Evolutionary conservation across 2,888 invertebrate species (phyloP).

Genomic region (Diaphora mendica): DNA sequence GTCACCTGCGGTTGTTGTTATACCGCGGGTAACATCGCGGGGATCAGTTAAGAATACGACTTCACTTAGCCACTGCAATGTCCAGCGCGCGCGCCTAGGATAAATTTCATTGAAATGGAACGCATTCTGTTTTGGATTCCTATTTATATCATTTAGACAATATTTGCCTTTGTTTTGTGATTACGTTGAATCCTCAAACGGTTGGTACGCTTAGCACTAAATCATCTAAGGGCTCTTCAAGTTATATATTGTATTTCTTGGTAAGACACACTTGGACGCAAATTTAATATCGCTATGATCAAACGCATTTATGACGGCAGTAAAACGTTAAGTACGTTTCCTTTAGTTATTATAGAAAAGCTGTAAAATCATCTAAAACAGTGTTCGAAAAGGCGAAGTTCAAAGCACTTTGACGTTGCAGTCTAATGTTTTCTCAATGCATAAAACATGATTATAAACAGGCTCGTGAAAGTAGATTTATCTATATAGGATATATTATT

Average conservation of each 20-base stretch:
- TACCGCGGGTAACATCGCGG: too few relatives aligned
- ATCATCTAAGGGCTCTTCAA: slow-evolving; percentile 61
- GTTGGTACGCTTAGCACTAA: slow-evolving; percentile 59
- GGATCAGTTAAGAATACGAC: too few relatives aligned
- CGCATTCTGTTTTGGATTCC: slow-evolving; percentile 40
- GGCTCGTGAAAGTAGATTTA: slow-evolving; percentile 20
- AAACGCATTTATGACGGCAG: slow-evolving; percentile 68
- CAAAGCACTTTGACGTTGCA: slow-evolving; percentile 23
- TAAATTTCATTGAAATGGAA: slow-evolving; percentile 35
- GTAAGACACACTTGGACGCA: slow-evolving; percentile 56
- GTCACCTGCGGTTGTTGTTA: too few relatives aligned
- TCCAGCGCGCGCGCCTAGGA: too few relatives aligned
- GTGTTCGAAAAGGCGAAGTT: slow-evolving; percentile 23
- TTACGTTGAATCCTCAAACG: slow-evolving; percentile 37
- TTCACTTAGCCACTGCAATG: too few relatives aligned
- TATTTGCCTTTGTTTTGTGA: slow-evolving; percentile 29
- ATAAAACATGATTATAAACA: slow-evolving; percentile 16
- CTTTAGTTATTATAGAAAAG: slow-evolving; percentile 48
- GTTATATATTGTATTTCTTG: slow-evolving; percentile 73
- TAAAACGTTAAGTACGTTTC: slow-evolving; percentile 62
- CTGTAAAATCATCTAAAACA: slow-evolving; percentile 46
- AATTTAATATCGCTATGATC: slow-evolving; percentile 67
- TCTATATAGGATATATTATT: slow-evolving; percentile 8
- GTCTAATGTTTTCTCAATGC: slow-evolving; percentile 22
- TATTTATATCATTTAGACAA: slow-evolving; percentile 32